Base-by-base conservation (phyloP, 2,888 invertebrate genomes). In the Agrotis ipsilon region DNA sequence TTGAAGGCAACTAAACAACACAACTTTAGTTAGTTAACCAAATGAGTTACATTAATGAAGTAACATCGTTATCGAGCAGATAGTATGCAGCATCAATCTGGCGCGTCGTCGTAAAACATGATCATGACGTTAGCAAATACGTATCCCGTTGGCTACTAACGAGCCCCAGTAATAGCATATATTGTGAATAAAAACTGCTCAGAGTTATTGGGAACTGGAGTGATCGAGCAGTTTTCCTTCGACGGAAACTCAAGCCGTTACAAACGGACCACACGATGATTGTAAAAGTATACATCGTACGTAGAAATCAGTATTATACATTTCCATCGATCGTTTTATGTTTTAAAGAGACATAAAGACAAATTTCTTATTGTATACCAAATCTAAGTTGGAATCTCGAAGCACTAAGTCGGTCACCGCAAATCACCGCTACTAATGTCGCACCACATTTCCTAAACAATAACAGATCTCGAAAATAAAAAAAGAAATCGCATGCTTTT, bases 91-190 rank as follows among this genome's bases (percentile, higher is more conserved):
- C 74, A 79, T 84, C 79, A 72, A 75, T 86, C 73, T 79, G 64
- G 57, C 58, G 58, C 73, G 69, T 75, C 73, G 76, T 70, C 68
- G 73, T 79, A 75, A 81, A 81, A 75, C 83, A 75, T 72, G 75
- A 81, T 83, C 76, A 84, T 81, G 86, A 76, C 84, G 82, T 72
- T 73, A 70, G 76, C 79, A 78, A 79, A 81, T 80, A 84, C 75
- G 59, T 75, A 75, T 78, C 72, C 84, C 82, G 82, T 84, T 80
- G 77, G 54, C 68, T 46, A 63, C 82, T 84, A 84, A 84, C 86
- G 79, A 86, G 80, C 63, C 63, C 59, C 43, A 43, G 77, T 81
- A 83, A 76, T 76, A 76, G 58, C 49, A 62, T 63, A 73, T 72
- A 75, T 70, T 64, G 68, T 70, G 70, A 74, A 76, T 78, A 85